Percentiles rank a stretch among this genome's conserved stretches.
phyloP scores from a whole-genome alignment of 1,140 invertebrate genomes.

The Lordiphosa clarofinis region DNA sequence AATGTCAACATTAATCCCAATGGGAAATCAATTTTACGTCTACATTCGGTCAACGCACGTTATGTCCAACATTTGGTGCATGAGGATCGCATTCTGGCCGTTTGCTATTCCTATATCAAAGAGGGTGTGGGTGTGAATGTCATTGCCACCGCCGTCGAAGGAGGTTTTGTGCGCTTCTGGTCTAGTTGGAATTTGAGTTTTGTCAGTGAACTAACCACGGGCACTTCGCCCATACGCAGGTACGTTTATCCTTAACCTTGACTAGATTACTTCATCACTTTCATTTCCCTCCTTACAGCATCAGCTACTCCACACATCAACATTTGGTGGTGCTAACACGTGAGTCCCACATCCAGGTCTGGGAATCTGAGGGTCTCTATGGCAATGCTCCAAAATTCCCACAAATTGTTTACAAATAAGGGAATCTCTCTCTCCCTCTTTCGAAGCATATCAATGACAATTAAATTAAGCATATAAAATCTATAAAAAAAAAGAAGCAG shows the following conservation, averaged over 20 bases:
- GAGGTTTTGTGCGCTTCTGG: slow-evolving; percentile 86
- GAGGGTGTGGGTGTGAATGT: slow-evolving; percentile 93
- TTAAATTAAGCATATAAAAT: slow-evolving; percentile 14
- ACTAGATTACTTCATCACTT: neutral
- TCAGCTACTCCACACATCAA: slow-evolving; percentile 77
- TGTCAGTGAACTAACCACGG: slow-evolving; percentile 83
- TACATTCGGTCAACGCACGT: slow-evolving; percentile 89
- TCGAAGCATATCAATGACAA: slow-evolving; percentile 74
- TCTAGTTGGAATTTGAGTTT: slow-evolving; percentile 90
- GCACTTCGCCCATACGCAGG: slow-evolving; percentile 67
- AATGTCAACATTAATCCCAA: slow-evolving; percentile 77
- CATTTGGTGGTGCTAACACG: slow-evolving; percentile 73
- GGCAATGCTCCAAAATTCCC: slow-evolving; percentile 76
- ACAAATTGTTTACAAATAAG: slow-evolving; percentile 75
- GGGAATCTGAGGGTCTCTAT: slow-evolving; percentile 74
- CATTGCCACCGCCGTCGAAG: slow-evolving; percentile 88
- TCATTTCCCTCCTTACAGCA: slow-evolving; percentile 31
- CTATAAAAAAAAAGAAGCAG: slow-evolving; percentile 9
- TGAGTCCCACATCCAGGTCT: slow-evolving; percentile 74
- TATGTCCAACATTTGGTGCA: slow-evolving; percentile 85
- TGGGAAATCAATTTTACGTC: slow-evolving; percentile 84
- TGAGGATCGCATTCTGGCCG: slow-evolving; percentile 84
- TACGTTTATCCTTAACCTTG: slow-evolving; percentile 5
- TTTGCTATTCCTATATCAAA: slow-evolving; percentile 89
- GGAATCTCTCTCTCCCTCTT: neutral